These are phyloP conservation scores for Zonotrichia albicollis DNA, from an alignment of 2,797 vertebrate genomes.

Conservation along the genomic window DNA sequence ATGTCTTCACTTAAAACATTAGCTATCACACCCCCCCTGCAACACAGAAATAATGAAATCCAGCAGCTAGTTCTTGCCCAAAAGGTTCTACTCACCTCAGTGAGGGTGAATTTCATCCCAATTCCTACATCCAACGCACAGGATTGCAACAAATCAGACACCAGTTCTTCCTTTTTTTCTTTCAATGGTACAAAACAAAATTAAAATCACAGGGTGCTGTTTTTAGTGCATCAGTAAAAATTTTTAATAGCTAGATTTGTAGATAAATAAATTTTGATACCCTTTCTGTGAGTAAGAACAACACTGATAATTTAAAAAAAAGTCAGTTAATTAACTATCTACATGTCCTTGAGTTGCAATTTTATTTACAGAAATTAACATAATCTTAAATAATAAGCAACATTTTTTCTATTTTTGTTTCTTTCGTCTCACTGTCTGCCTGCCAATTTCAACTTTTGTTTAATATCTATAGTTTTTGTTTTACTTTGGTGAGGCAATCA, in stretches of 20 bases:
- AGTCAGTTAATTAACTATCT: neutral
- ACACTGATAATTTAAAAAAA: neutral
- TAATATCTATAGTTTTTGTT: neutral
- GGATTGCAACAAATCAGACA: neutral
- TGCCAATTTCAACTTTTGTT: neutral
- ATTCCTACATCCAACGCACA: neutral
- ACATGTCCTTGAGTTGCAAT: neutral
- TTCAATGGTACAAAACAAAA: neutral
- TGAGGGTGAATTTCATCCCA: neutral
- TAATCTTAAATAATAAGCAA: neutral
- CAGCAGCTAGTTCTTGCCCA: neutral
- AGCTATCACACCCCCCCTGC: rapidly evolving
- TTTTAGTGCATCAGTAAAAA: neutral
- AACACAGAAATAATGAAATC: neutral
- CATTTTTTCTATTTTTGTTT: neutral
- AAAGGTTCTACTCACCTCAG: neutral
- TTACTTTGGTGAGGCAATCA: neutral
- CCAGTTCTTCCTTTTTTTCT: neutral
- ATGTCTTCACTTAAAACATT: neutral
- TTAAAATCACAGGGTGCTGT: neutral
- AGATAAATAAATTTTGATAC: neutral
- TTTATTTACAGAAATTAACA: neutral
- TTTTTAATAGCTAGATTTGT: neutral
- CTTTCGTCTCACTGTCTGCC: neutral
- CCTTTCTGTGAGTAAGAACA: neutral